These are phyloP conservation scores for Myrmophylax atrothorax DNA, from an alignment of 2,113 vertebrate species.

Conservation along the genomic window DNA sequence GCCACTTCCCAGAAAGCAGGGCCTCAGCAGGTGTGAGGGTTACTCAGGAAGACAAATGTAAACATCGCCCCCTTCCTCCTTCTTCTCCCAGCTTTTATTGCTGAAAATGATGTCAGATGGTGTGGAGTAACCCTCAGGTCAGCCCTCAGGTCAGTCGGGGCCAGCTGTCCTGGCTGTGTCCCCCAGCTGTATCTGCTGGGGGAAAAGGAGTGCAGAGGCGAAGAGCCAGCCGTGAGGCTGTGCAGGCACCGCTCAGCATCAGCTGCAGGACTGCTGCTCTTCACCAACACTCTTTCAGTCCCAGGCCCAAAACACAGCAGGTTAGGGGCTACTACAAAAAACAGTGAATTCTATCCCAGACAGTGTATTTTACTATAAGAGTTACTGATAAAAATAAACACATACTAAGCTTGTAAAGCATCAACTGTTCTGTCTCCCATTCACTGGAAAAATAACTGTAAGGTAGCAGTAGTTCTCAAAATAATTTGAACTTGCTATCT, in stretches of 20 bases:
- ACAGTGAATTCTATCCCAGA: neutral
- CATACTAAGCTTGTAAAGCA: neutral
- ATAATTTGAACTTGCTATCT: neutral
- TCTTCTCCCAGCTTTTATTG: neutral
- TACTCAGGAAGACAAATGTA: neutral
- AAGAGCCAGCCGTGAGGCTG: neutral
- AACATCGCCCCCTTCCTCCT: neutral
- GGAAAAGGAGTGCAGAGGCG: neutral
- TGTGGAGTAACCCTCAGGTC: rapidly evolving
- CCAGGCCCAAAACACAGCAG: neutral
- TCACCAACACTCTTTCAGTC: neutral
- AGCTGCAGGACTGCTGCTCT: neutral
- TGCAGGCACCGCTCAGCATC: neutral
- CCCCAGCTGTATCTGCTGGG: neutral
- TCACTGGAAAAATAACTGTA: neutral
- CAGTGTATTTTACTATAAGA: neutral
- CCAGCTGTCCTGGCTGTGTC: neutral
- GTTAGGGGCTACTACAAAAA: neutral
- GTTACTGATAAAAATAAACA: neutral
- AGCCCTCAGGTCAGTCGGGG: neutral
- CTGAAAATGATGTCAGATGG: neutral
- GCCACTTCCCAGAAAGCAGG: neutral
- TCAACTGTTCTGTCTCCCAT: neutral
- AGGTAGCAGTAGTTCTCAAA: neutral
- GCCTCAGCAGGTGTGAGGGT: rapidly evolving